Evolutionary conservation across 2,113 vertebrate species (phyloP).

Genomic region (Lichenostomus cassidix): DNA sequence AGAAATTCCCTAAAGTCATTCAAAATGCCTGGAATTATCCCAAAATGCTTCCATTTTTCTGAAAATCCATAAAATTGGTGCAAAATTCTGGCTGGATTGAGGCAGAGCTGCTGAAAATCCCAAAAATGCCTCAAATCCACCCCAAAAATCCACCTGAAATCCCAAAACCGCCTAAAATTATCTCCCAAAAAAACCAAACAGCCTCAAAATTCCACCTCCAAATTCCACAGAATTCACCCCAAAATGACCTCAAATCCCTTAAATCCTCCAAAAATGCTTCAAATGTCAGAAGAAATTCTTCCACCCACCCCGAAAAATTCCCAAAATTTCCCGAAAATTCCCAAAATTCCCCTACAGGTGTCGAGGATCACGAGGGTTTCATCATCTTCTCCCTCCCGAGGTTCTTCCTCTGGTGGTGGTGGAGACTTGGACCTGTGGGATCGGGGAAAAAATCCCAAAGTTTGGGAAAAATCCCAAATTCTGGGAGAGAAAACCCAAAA

Average conservation of each 20-base stretch:
- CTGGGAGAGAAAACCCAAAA: neutral
- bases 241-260: accelerated
- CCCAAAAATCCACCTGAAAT: neutral
- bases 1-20: too few relatives aligned
- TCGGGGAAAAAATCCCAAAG: neutral
- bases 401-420: neutral
- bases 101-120: too few relatives aligned
- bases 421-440: neutral
- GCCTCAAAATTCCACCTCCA: neutral
- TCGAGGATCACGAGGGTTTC: neutral
- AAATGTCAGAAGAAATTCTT: accelerated
- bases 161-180: too few relatives aligned
- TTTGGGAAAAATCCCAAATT: neutral
- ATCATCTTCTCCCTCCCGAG: neutral
- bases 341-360: neutral
- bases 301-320: too few relatives aligned
- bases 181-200: accelerated
- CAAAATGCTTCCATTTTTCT: too few relatives aligned
- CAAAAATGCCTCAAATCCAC: too few relatives aligned
- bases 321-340: neutral
- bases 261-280: accelerated
- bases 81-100: neutral
- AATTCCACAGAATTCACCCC: accelerated
- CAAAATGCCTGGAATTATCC: too few relatives aligned
- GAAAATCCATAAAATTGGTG: too few relatives aligned